Evolutionary conservation across 1,140 invertebrate species (phyloP), one percentile per base, ranked within the genome.

Genomic region (Trichoplusia ni): DNA sequence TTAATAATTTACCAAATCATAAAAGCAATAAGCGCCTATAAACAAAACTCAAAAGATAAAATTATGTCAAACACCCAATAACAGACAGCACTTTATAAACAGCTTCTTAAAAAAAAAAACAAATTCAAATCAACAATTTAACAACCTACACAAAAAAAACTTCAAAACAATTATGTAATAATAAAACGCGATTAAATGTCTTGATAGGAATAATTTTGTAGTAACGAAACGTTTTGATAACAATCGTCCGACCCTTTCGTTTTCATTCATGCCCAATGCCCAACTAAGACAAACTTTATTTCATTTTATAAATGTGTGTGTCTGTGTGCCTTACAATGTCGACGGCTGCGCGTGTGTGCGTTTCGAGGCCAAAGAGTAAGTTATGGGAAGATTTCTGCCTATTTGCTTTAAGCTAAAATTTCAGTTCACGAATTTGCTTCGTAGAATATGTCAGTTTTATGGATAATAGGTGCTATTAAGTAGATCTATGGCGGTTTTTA

Each of bases 251-350:
- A 75, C 82, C 81, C 82, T 88, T 90, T 87, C 83, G 71, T 78
- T 88, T 87, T 88, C 87, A 90, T 90, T 90, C 85, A 90, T 86
- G 79, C 85, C 80, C 75, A 82, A 75, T 84, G 84, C 84, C 80
- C 85, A 88, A 88, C 85, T 88, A 88, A 90, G 88, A 85, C 84
- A 85, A 89, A 88, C 81, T 89, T 87, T 87, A 88, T 88, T 90
- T 87, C 85, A 85, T 80, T 84, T 90, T 82, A 75, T 80, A 79
- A 79, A 79, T 86, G 86, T 89, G 86, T 86, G 81, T 75, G n/a
- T n/a, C n/a, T n/a, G n/a, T n/a, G n/a, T n/a, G n/a, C n/a, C 73
- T 83, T 62, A 49, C 46, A 64, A 62, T 56, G 68, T 62, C 65
- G 49, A 71, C 49, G 65, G 68, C 66, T 86, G 84, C 78, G 82